Evolutionary conservation across 2,113 vertebrate species (phyloP).

Genomic region (Panurus biarmicus): DNA sequence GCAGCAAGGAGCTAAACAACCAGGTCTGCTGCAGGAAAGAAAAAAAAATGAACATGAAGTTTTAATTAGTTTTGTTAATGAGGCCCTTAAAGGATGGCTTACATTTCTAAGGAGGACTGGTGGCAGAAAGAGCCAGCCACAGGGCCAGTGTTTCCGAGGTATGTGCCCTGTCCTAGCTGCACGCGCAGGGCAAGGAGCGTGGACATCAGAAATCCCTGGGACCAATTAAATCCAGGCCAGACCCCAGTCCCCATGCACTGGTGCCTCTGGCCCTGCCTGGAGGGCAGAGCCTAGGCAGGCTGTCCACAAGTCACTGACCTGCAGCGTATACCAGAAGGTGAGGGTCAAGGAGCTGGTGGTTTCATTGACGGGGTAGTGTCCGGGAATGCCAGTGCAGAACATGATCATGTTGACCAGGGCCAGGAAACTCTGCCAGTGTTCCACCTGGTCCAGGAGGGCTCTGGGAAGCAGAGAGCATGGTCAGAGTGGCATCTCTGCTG

Average conservation of each 20-base stretch:
- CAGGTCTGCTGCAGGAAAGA: neutral
- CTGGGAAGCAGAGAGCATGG: constrained; percentile 48
- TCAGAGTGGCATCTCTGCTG: neutral
- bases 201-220: neutral
- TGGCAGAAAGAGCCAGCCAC: neutral
- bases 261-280: neutral
- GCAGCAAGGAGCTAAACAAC: neutral
- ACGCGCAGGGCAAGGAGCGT: neutral
- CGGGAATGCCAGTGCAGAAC: constrained; percentile 98
- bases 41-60: neutral
- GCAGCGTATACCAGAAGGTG: constrained; percentile 97
- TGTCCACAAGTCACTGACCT: constrained; percentile 64
- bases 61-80: constrained; percentile 19
- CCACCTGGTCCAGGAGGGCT: constrained; percentile 93
- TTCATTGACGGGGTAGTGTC: constrained; percentile 97
- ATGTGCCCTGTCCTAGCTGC: accelerated
- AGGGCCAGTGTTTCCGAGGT: neutral
- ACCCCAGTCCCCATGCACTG: neutral
- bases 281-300: neutral
- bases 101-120: neutral
- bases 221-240: neutral
- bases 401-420: constrained; percentile 99
- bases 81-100: neutral
- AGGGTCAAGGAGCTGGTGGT: constrained; percentile 98
- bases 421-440: constrained; percentile 98